These are phyloP conservation scores for Lepus europaeus DNA, from an alignment of 2,113 vertebrate species.

Conservation along the genomic window DNA sequence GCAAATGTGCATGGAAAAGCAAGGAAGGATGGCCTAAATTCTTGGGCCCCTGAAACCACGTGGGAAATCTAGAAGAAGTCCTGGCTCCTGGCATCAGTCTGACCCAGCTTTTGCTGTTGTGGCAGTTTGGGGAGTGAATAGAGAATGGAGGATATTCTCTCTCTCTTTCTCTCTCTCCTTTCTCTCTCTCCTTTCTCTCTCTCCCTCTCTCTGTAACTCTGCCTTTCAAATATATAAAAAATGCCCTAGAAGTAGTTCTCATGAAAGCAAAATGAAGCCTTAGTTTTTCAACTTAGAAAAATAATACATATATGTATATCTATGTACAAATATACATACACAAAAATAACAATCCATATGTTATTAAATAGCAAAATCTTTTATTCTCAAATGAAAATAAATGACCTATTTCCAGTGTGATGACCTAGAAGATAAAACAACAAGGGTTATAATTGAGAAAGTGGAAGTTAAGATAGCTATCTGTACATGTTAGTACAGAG, in stretches of 20 bases:
- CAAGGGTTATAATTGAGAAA: neutral
- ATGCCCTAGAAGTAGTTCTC: neutral
- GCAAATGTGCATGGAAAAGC: too few species aligned
- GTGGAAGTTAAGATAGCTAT: neutral
- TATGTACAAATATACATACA: too few species aligned
- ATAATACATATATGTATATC: neutral
- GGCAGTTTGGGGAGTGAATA: too few species aligned
- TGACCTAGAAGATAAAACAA: neutral
- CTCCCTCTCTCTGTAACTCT: neutral
- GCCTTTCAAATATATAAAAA: too few species aligned
- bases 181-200: neutral
- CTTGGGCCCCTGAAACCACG: too few species aligned
- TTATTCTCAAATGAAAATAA: neutral
- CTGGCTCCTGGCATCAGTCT: too few species aligned
- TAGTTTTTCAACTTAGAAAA: neutral
- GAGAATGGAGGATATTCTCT: too few species aligned
- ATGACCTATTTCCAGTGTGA: neutral
- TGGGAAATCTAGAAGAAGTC: too few species aligned
- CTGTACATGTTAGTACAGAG: neutral
- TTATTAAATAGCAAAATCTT: neutral
- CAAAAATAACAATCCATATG: neutral
- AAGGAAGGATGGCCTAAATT: too few species aligned
- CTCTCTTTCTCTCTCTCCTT: too few species aligned
- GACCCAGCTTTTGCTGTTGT: too few species aligned
- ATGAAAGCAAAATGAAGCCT: neutral